These are phyloP conservation scores for Rallus crepitans DNA, from an alignment of 2,797 vertebrate species.

Conservation along the genomic window DNA sequence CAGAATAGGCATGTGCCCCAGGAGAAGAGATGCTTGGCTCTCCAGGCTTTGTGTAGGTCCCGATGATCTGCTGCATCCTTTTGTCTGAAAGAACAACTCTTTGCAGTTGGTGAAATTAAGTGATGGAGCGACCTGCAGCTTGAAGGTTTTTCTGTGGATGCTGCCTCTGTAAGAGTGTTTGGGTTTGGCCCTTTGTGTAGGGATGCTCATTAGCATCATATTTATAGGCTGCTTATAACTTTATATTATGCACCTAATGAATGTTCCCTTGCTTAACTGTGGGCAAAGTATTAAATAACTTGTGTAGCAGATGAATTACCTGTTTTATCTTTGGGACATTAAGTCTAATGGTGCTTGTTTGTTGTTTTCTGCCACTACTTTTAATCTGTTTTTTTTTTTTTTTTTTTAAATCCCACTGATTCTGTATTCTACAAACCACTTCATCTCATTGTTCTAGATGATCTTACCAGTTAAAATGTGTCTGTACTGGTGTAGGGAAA, in stretches of 20 bases:
- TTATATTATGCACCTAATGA: neutral
- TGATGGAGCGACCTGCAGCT: neutral
- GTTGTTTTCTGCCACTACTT: neutral
- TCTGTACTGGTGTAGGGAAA: neutral
- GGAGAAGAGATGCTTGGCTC: neutral
- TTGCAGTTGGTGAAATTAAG: neutral
- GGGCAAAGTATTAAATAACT: neutral
- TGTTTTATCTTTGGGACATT: neutral
- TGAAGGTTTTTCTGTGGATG: neutral
- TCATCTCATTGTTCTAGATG: slow-evolving; percentile 14
- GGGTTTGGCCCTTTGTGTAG: neutral
- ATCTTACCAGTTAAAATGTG: slow-evolving; percentile 11
- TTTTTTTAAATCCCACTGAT: neutral
- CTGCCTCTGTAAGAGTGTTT: neutral
- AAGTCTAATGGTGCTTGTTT: neutral
- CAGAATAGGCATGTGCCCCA: neutral
- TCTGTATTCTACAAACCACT: neutral
- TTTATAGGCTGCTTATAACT: neutral
- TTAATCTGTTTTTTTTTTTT: neutral
- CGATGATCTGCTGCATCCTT: neutral
- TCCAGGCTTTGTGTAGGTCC: neutral
- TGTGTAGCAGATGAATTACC: neutral
- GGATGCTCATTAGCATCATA: neutral
- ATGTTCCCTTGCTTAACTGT: neutral
- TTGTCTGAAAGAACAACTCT: neutral